Conservation (phyloP, 2,888 invertebrate genomes). For the Andrena fulva region DNA sequence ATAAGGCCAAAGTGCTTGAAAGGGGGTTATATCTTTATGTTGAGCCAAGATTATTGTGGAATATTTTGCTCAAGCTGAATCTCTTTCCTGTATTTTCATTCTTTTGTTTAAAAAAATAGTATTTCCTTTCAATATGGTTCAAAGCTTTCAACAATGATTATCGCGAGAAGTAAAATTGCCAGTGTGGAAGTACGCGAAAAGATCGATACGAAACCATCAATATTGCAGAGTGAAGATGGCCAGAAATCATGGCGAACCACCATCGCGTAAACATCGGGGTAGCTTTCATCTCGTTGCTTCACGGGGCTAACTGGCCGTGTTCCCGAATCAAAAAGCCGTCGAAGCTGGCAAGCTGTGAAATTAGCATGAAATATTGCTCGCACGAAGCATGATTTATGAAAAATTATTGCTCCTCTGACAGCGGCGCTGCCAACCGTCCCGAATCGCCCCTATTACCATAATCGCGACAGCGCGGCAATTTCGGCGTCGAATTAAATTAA, state of each 20-base stretch:
- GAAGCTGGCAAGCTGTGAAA: conserved; percentile 67
- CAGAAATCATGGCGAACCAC: conserved; percentile 86
- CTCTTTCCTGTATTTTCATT: too few relatives aligned
- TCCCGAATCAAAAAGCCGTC: conserved; percentile 47
- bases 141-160: too few relatives aligned
- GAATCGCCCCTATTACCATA: conserved; percentile 21
- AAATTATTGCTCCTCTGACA: conserved; percentile 45
- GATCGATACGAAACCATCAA: conserved; percentile 15
- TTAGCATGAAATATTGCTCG: conserved; percentile 65
- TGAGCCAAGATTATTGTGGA: too few relatives aligned
- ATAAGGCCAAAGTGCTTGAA: too few relatives aligned
- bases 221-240: conserved; percentile 15
- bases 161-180: too few relatives aligned
- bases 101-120: too few relatives aligned
- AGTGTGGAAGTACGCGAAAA: neutral
- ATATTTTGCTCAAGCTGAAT: too few relatives aligned
- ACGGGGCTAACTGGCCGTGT: conserved; percentile 52
- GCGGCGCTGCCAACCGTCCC: conserved; percentile 20
- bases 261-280: conserved; percentile 89
- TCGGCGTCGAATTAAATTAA: conserved; percentile 32
- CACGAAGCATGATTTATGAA: conserved; percentile 41
- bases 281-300: conserved; percentile 87
- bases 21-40: too few relatives aligned
- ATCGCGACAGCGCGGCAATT: conserved; percentile 26
- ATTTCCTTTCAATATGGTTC: too few relatives aligned